Base-by-base conservation (phyloP, 2,113 vertebrate genomes). In the Mormyrus lacerda region DNA sequence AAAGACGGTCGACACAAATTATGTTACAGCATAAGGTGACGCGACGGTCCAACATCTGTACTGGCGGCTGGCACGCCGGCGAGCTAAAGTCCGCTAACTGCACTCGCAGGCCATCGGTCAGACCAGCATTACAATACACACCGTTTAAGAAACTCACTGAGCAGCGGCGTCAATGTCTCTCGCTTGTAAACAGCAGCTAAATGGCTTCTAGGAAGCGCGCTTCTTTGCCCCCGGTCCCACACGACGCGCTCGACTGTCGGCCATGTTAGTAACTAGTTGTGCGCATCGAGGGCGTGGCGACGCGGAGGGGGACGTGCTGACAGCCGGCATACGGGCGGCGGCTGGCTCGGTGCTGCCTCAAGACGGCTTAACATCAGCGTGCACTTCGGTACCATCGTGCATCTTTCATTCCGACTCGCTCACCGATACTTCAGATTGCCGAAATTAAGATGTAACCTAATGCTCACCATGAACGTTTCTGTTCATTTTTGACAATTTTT, bases 231-330 rank as follows among this genome's bases (percentile, higher is more conserved):
- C 39, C 39, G 3, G 35, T 44, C 21, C 51, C 3, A 27, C 9
- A 35, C 65, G 42, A n/a, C 31, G 55, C 88, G 24, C 91, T 88
- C 35, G 79, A 21, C 15, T 35, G 53, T 89, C 93, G 87, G 94
- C 94, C 92, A 93, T 93, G 93, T 95, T 95, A 86, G 93, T 92
- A 5, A 82, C 7, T 39, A 17, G 73, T 58, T 39, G 21, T 83
- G 69, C 50, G 76, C 73, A 79, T 79, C 21, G 53, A 87, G 87
- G 87, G 87, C 87, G 87, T 79, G 73, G 79, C 42, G 35, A 39
- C 3, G 61, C 61, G 8, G 82, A 47, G 39, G 42, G 42, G 21
- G 21, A 3, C 21, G 44, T 13, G 2, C 82, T 39, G 21, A 47
- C 21, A 5, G 44, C 44, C 42, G 44, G 39, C 42, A 5, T 3